Percentiles rank a stretch among this genome's conserved stretches.
Conservation (phyloP, 2,113 vertebrate genomes). For the Protobothrops mucrosquamatus region DNA sequence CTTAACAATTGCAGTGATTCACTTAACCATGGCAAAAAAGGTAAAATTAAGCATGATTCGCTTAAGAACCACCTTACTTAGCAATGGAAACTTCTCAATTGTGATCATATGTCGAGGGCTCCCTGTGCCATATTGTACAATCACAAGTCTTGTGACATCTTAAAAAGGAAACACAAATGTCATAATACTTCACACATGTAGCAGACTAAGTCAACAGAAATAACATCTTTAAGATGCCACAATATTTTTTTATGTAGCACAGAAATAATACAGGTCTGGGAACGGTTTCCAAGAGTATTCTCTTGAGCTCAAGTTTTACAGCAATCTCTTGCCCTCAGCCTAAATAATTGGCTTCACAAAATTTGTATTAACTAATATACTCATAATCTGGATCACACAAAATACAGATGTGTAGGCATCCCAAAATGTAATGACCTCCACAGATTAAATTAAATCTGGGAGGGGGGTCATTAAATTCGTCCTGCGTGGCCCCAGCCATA, state of each 20-base stretch:
- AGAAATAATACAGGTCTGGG: neutral
- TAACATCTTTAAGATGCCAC: neutral
- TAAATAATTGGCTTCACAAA: neutral
- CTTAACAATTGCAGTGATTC: no score
- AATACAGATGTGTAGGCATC: neutral
- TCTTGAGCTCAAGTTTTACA: neutral
- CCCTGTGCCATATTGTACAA: neutral
- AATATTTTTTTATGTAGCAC: neutral
- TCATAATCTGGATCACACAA: neutral
- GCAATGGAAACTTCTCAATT: neutral
- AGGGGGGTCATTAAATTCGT: neutral
- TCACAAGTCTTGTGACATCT: neutral
- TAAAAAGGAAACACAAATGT: neutral
- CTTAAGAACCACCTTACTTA: no score
- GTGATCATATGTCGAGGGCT: neutral
- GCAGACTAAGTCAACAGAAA: neutral
- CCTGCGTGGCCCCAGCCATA: neutral
- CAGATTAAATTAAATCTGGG: neutral
- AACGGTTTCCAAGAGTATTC: neutral
- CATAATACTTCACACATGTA: neutral
- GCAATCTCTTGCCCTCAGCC: neutral
- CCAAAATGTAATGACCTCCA: neutral
- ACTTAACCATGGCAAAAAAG: no score
- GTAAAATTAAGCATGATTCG: no score
- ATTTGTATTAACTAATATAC: neutral